phyloP scores from a whole-genome alignment of 2,888 invertebrate genomes.

The Andrena bucephala region DNA sequence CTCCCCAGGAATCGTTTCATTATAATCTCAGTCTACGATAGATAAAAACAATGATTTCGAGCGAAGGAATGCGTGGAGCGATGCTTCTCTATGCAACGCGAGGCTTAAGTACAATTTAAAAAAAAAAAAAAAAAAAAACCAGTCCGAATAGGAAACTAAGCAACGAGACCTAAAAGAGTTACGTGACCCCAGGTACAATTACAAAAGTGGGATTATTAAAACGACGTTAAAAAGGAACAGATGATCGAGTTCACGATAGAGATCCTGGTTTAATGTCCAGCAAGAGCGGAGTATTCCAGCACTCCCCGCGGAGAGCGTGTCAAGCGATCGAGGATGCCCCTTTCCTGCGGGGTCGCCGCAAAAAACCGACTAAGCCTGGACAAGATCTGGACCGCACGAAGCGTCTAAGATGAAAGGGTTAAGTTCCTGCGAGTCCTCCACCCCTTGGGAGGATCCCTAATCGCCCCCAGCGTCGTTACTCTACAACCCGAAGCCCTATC shows the following conservation, averaged over 20 bases:
- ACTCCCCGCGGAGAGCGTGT: neutral
- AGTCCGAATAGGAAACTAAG: neutral
- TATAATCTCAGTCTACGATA: neutral
- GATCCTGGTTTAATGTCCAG: conserved; percentile 16
- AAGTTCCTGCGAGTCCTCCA: neutral
- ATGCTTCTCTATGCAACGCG: neutral
- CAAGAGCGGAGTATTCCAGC: neutral
- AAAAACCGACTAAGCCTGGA: conserved; percentile 13
- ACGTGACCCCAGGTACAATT: neutral
- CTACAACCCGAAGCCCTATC: conserved; percentile 6
- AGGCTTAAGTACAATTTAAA: neutral
- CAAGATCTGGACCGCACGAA: neutral
- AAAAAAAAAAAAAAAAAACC: neutral
- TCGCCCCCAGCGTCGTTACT: conserved; percentile 16
- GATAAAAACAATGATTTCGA: neutral
- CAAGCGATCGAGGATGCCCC: neutral
- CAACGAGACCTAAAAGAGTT: conserved; percentile 23
- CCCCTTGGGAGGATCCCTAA: conserved; percentile 22
- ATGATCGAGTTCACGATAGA: neutral
- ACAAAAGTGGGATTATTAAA: conserved; percentile 1
- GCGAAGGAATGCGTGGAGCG: neutral
- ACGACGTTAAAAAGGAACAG: conserved; percentile 1
- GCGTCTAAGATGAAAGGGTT: neutral
- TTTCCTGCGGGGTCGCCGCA: neutral
- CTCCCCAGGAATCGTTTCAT: conserved; percentile 21